Percentiles rank a stretch among this genome's conserved stretches.
These are phyloP conservation scores for Rhodeus uyekii DNA, from an alignment of 2,797 vertebrate species.

Conservation along the genomic window DNA sequence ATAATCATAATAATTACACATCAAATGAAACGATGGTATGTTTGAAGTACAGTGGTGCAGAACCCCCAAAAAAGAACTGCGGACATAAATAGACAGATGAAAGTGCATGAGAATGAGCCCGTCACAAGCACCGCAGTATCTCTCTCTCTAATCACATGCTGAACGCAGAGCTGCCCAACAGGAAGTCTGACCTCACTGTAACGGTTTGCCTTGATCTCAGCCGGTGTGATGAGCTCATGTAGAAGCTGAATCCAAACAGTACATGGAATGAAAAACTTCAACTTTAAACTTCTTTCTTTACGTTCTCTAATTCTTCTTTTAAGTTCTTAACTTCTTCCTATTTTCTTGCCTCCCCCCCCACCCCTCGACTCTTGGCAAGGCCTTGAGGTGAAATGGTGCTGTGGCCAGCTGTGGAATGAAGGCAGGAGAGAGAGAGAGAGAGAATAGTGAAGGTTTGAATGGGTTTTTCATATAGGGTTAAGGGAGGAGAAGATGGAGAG, in stretches of 20 bases:
- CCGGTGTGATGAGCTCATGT: slow-evolving; percentile 6
- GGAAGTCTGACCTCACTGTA: slow-evolving; percentile 22
- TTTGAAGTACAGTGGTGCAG: slow-evolving; percentile 43
- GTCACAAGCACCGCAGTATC: not conserved
- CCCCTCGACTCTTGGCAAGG: slow-evolving; percentile 27
- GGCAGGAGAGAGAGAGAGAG: slow-evolving; percentile 21
- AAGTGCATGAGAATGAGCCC: slow-evolving; percentile 23
- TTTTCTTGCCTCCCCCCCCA: not conserved
- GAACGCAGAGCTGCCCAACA: slow-evolving; percentile 5
- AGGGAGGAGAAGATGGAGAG: slow-evolving; percentile 37
- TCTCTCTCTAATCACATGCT: slow-evolving; percentile 13
- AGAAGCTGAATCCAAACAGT: slow-evolving; percentile 9
- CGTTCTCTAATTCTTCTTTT: slow-evolving; percentile 22
- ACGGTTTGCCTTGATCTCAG: slow-evolving; percentile 21
- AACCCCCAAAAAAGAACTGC: not conserved
- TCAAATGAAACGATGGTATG: slow-evolving; percentile 38
- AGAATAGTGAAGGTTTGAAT: not conserved
- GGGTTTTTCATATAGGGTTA: slow-evolving; percentile 19
- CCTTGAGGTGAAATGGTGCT: slow-evolving; percentile 39
- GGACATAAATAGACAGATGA: slow-evolving; percentile 41
- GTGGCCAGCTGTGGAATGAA: slow-evolving; percentile 78
- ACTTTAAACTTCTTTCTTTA: slow-evolving; percentile 35
- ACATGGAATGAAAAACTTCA: not conserved
- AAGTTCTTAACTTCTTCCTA: not conserved
- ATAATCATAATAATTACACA: slow-evolving; percentile 52